These are phyloP conservation scores for Athalia cordata DNA, from an alignment of 2,888 invertebrate genomes.

Conservation along the genomic window DNA sequence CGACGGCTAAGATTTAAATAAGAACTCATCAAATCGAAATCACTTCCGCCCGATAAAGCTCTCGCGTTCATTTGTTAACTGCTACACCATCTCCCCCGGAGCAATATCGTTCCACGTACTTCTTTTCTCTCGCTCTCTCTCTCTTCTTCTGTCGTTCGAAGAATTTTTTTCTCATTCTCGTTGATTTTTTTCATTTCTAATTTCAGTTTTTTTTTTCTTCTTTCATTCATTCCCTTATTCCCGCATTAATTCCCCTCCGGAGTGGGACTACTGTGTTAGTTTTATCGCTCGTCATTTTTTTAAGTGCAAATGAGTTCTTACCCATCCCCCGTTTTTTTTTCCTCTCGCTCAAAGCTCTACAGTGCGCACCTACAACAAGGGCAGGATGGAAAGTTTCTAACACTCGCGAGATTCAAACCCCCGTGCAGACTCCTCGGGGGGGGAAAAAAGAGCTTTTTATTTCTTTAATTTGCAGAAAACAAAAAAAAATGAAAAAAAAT, in stretches of 20 bases:
- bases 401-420: background rate
- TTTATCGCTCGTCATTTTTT: conserved; percentile 72
- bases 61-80: conserved; percentile 70
- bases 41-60: conserved; percentile 71
- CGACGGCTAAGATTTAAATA: conserved; percentile 66
- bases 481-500: background rate
- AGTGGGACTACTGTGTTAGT: conserved; percentile 61
- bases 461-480: background rate
- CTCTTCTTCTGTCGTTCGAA: background rate
- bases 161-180: no score
- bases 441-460: background rate
- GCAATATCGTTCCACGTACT: conserved; percentile 52
- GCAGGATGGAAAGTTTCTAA: no score
- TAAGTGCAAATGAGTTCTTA: conserved; percentile 72
- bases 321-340: conserved; percentile 47
- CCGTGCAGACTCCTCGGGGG: background rate
- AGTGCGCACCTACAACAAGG: background rate
- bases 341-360: background rate
- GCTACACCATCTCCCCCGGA: conserved; percentile 55
- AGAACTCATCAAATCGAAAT: conserved; percentile 68
- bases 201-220: conserved; percentile 44
- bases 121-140: conserved; percentile 48
- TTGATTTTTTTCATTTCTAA: conserved; percentile 42
- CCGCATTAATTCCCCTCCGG: conserved; percentile 41
- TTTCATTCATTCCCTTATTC: conserved; percentile 38